Base-by-base conservation (phyloP, 53 echinoderm and acorn worm species). In the Zoroaster sp. region DNA sequence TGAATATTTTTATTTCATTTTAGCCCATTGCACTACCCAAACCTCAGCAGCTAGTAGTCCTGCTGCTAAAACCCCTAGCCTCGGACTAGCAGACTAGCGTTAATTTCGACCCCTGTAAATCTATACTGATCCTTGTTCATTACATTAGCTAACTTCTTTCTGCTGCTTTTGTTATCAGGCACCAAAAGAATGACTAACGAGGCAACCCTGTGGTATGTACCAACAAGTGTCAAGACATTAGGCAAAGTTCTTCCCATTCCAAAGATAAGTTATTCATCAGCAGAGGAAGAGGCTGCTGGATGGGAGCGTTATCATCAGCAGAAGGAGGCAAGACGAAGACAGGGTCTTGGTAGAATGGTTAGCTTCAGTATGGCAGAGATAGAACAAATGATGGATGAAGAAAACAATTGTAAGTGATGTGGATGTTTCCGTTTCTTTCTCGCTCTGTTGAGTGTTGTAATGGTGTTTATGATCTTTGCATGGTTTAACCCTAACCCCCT, bases 121-220 rank as follows among this genome's bases (percentile, higher is more conserved):
- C n/a, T n/a, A n/a, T n/a, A n/a, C n/a, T n/a, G n/a, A n/a, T n/a
- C n/a, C n/a, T n/a, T n/a, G n/a, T n/a, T n/a, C n/a, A n/a, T n/a
- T n/a, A n/a, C n/a, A n/a, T n/a, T n/a, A n/a, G n/a, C n/a, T n/a
- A n/a, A n/a, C n/a, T n/a, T 41, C 10, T 34, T 37, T 38, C 5
- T 52, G 28, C 69, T 30, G 15, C 37, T 10, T 51, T 51, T 33
- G 28, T 76, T 69, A 25, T 35, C 83, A 92, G 92, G 92, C 25
- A 92, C 88, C 73, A 92, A 82, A 67, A 73, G 92, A 45, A 70
- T 92, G 54, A 92, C 92, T n/a, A 92, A 92, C 44, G 40, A 74
- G 37, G 92, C 92, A 65, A 92, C 92, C 17, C 69, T 92, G 38
- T 92, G 92, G 92, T 92, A 92, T 66, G 88, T 83, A 12, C 92